Evolutionary conservation across 2,888 invertebrate species (phyloP).

Genomic region (Drosophila meridionalis): DNA sequence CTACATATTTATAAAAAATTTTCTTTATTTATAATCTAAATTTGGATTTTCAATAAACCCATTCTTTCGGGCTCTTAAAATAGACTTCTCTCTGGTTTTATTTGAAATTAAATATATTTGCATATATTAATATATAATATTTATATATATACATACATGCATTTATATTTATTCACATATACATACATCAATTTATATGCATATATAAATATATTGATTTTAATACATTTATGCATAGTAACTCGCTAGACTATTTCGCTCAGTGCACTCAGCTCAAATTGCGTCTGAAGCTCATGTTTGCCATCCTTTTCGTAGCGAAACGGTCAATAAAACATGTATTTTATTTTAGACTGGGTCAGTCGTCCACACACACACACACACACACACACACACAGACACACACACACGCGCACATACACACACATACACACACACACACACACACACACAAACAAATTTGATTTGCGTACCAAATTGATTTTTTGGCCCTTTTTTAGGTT

Average conservation of each 20-base stretch:
- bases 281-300: constrained; percentile 7
- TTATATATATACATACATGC: too few relatives aligned
- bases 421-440: constrained; percentile 17
- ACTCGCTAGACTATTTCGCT: neutral
- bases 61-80: too few relatives aligned
- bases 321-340: constrained; percentile 63
- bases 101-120: too few relatives aligned
- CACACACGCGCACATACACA: constrained; percentile 11
- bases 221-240: neutral
- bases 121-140: too few relatives aligned
- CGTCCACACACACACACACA: constrained; percentile 23
- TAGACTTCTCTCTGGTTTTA: too few relatives aligned
- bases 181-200: neutral
- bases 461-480: constrained; percentile 57
- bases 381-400: constrained; percentile 14
- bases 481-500: constrained; percentile 21
- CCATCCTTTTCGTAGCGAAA: constrained; percentile 27
- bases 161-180: neutral
- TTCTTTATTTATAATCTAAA: too few relatives aligned
- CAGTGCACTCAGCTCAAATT: constrained; percentile 11
- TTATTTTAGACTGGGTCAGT: constrained; percentile 66
- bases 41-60: too few relatives aligned
- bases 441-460: constrained; percentile 19
- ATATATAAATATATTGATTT: neutral
- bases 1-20: too few relatives aligned